Percentiles rank a stretch among this genome's conserved stretches.
phyloP scores from a whole-genome alignment of 2,797 vertebrate genomes.

The Liparis tanakae region DNA sequence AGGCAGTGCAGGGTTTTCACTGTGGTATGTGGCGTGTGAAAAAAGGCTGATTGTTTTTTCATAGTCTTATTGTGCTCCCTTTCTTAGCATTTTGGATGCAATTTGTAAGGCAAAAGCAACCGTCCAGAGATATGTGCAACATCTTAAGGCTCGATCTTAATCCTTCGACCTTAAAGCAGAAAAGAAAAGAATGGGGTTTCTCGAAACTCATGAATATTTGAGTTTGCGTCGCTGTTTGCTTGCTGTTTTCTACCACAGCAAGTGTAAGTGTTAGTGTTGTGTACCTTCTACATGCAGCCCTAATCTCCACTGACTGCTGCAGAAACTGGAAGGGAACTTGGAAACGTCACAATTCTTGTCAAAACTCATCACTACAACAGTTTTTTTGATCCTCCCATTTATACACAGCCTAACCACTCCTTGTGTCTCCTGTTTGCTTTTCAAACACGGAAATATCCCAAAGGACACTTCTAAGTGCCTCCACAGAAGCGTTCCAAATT shows the following conservation, averaged over 20 bases:
- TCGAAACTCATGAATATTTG: constrained; percentile 58
- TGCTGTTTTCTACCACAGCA: constrained; percentile 26
- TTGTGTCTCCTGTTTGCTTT: constrained; percentile 48
- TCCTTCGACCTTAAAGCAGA: constrained; percentile 40
- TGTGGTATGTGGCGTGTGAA: background rate
- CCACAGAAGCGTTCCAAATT: constrained; percentile 63
- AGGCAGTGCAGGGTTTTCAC: constrained; percentile 23
- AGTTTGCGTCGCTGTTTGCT: constrained; percentile 15
- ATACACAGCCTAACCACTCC: constrained; percentile 19
- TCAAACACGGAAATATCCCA: constrained; percentile 41
- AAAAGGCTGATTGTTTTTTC: background rate
- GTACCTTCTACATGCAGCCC: constrained; percentile 17
- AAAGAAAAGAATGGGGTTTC: constrained; percentile 4
- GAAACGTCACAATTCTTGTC: constrained; percentile 4
- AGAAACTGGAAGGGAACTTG: background rate
- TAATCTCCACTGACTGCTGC: constrained; percentile 9
- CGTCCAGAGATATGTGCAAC: constrained; percentile 8
- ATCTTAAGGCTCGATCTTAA: constrained; percentile 30
- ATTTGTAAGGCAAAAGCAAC: background rate
- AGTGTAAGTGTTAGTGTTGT: constrained; percentile 41
- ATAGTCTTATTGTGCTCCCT: constrained; percentile 15
- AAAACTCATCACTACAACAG: constrained; percentile 18
- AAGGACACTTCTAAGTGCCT: constrained; percentile 50
- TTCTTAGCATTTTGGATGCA: constrained; percentile 25
- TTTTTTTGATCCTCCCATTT: constrained; percentile 27